Evolutionary conservation across 2,797 vertebrate genomes (phyloP), one percentile per base, ranked within the genome.

Genomic region (Prionace glauca): DNA sequence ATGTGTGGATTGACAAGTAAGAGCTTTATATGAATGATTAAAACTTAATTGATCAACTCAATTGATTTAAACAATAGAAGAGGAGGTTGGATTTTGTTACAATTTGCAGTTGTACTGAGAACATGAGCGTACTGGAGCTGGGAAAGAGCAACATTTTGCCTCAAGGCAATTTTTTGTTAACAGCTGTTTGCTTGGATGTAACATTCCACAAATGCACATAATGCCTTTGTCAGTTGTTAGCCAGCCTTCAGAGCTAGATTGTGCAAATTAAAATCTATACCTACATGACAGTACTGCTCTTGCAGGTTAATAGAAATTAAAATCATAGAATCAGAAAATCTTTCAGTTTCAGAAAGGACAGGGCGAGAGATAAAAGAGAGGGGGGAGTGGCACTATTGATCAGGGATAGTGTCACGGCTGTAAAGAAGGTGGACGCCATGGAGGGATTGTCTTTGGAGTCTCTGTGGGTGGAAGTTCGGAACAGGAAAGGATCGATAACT

Each of bases 101-200:
- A 14, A 12, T 50, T 86, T 12, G 12, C 56, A 90, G 10, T 67
- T 41, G n/a, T 41, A 92, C 2, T 41, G 62, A 69, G 62, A 69
- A 20, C 45, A 41, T 41, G 22, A 9, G n/a, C 22, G 14, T 29
- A 69, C 36, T 22, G 65, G 65, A 3, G 69, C 90, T 41, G n/a
- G n/a, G 90, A 69, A 92, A 69, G 36, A 41, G 79, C 5, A 84
- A 69, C 9, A 20, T 41, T 69, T 92, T 12, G 65, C 90, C n/a
- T 67, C 90, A 41, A 67, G 90, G 65, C 69, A 92, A 92, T 92
- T 92, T n/a, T 92, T 36, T 69, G n/a, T 69, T 92, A 92, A 92
- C 90, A 92, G 90, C 90, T 92, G 90, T 92, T 92, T 22, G n/a
- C n/a, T 69, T 92, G n/a, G 90, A 92, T 69, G n/a, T 69, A 69